phyloP scores from a whole-genome alignment of 2,113 vertebrate genomes.

The Athene noctua region DNA sequence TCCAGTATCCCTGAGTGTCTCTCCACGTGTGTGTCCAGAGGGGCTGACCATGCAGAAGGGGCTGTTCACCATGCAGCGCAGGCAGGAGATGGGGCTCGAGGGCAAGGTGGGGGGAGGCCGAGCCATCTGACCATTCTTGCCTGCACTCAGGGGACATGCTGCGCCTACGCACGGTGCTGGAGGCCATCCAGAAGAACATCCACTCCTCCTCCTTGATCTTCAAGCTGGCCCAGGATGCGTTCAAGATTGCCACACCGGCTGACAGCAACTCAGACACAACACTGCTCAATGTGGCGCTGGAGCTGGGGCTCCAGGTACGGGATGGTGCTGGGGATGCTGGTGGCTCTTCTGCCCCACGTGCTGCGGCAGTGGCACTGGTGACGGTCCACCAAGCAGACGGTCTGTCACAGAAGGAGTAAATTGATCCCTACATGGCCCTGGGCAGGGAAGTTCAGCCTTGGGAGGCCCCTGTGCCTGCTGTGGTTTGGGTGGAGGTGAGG shows the following conservation, averaged over 20 bases:
- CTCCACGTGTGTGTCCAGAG: neutral
- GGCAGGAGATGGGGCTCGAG: neutral
- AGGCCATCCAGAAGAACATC: conserved; percentile 98
- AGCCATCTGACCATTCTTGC: neutral
- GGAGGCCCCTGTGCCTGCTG: neutral
- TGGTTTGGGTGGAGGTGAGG: neutral
- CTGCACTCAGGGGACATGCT: conserved; percentile 87
- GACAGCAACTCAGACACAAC: conserved; percentile 93
- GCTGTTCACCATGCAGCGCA: neutral
- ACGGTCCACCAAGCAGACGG: neutral
- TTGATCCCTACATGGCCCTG: neutral
- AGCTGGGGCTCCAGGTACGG: conserved; percentile 95
- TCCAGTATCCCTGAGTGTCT: neutral
- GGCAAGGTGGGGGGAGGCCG: neutral
- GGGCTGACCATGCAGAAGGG: neutral
- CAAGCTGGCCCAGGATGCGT: conserved; percentile 97
- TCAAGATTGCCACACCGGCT: conserved; percentile 95
- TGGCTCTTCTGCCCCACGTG: rapidly evolving
- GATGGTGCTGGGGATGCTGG: neutral
- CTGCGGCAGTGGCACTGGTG: rapidly evolving
- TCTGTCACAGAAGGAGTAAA: neutral
- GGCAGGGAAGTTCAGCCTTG: neutral
- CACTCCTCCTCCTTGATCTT: conserved; percentile 98
- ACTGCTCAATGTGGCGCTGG: conserved; percentile 93
- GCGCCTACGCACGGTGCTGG: conserved; percentile 91